phyloP scores from a whole-genome alignment of 2,888 invertebrate genomes.

The Dysmachus trigonus region DNA sequence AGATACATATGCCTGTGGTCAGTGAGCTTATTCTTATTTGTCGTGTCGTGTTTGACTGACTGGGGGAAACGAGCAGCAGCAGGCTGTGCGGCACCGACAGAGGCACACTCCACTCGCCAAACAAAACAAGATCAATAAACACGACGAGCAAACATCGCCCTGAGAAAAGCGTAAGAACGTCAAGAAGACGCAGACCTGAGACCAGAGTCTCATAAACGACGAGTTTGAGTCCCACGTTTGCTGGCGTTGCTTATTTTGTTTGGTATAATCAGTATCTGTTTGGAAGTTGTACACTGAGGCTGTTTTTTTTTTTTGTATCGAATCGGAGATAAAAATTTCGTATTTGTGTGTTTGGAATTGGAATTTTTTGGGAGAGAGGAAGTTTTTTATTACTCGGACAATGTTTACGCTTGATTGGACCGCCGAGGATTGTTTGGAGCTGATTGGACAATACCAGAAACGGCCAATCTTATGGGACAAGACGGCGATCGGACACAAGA shows the following conservation, averaged over 20 bases:
- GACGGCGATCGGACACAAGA: background rate
- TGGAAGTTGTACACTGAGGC: background rate
- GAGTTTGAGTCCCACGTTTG: background rate
- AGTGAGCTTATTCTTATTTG: background rate
- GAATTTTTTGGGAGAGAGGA: background rate
- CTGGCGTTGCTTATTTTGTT: background rate
- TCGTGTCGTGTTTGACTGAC: background rate
- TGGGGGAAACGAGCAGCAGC: background rate
- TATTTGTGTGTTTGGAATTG: background rate
- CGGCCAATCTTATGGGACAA: conserved; percentile 3
- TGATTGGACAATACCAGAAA: background rate
- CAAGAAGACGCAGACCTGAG: background rate
- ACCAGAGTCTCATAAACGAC: background rate
- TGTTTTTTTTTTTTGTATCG: too few relatives aligned
- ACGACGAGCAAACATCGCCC: background rate
- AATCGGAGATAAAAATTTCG: background rate
- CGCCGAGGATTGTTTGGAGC: background rate
- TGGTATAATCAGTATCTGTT: background rate
- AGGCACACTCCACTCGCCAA: background rate
- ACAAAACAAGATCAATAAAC: background rate
- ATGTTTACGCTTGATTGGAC: conserved; percentile 6
- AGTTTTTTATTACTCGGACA: background rate
- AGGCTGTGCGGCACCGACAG: too few relatives aligned
- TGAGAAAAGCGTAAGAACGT: background rate
- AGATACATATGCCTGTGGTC: background rate